phyloP scores from a whole-genome alignment of 30 jellyfish, hydroid and myxozoan genomes.

The Pelagia noctiluca region DNA sequence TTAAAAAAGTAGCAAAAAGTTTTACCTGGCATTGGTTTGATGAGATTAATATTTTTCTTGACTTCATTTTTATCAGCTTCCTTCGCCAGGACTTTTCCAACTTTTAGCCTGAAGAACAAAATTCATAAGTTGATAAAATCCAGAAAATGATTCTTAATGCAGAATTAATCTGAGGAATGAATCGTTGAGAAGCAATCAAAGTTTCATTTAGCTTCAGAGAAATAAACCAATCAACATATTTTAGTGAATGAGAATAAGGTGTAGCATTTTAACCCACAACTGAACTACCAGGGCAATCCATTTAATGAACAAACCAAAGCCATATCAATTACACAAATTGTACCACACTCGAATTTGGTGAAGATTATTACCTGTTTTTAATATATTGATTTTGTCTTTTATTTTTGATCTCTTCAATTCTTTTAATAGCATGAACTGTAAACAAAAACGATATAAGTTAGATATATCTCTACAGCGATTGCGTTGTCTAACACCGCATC shows the following conservation, averaged over 20 bases:
- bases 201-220: no score
- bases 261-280: no score
- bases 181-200: no score
- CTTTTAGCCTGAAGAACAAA: conserved; percentile 81
- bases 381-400: conserved; percentile 85
- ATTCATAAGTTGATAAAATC: no score
- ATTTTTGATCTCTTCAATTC: conserved; percentile 83
- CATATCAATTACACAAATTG: no score
- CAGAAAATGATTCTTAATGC: no score
- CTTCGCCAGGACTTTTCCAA: conserved; percentile 80
- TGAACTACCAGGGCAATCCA: neutral
- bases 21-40: conserved; percentile 86
- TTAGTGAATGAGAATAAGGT: no score
- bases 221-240: no score
- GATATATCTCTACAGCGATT: no score
- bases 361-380: conserved; percentile 84
- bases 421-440: conserved; percentile 85
- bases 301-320: neutral
- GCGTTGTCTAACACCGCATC: no score
- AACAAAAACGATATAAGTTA: neutral
- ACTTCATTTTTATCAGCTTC: conserved; percentile 96
- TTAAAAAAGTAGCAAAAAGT: neutral
- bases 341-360: neutral
- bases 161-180: no score
- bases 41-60: conserved; percentile 84